Evolutionary conservation across 2,888 invertebrate species (phyloP), one percentile per base, ranked within the genome.

Genomic region (Pristionchus entomophagus): DNA sequence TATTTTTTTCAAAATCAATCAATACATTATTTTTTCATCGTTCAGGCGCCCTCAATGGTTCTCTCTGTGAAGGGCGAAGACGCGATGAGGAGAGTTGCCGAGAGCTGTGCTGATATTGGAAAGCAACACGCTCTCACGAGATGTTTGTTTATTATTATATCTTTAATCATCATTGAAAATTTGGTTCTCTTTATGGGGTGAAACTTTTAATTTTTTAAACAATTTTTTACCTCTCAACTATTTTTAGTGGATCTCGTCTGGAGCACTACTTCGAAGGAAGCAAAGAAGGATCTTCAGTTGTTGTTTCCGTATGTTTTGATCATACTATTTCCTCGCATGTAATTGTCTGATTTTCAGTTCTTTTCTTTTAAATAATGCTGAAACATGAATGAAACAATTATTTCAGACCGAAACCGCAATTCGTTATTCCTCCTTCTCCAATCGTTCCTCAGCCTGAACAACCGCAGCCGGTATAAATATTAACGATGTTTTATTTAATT

Each of bases 341-440:
- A 59, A 29, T n/a, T 29, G 51, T 3, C 19, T 4, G 12, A 22
- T 2, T 6, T 38, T 22, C 12, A n/a, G n/a, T n/a, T n/a, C n/a
- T n/a, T n/a, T n/a, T n/a, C n/a, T n/a, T n/a, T n/a, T n/a, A n/a
- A n/a, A n/a, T n/a, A n/a, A n/a, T n/a, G n/a, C n/a, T n/a, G 45
- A 45, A 45, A 59, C 19, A 22, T 59, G 26, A 6, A 59, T 22
- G 8, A 49, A 2, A 10, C 29, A 26, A 53, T 51, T 78, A 53
- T 51, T 78, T n/a, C 59, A 82, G 82, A 3, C 56, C 82, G 12
- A 56, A 45, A 17, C 12, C 56, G 5, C 22, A 56, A 19, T 82
- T 82, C 41, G 82, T 82, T 38, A 82, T 82, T 35, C 82, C 82
- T 8, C 82, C 59, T 10, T 82, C 82, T 26, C 82, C 82, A 49